Evolutionary conservation across 2,888 invertebrate species (phyloP).

Genomic region (Metallyticus violacea): DNA sequence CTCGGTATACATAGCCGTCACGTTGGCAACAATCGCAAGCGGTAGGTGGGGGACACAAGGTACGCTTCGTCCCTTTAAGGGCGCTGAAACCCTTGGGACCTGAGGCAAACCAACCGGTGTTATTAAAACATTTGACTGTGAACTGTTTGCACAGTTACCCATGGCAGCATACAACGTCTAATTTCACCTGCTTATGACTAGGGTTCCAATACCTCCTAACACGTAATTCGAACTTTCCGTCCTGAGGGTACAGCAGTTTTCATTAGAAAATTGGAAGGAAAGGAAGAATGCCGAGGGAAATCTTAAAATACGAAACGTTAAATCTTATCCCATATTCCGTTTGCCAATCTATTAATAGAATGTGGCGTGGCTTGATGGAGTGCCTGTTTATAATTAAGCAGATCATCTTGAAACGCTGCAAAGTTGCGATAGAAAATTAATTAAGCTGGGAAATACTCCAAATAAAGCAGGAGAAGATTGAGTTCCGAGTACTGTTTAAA

Average conservation of each 20-base stretch:
- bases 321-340: neutral
- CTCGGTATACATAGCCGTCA: neutral
- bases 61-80: neutral
- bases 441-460: no score
- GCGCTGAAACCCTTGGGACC: neutral
- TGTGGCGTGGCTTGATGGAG: neutral
- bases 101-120: neutral
- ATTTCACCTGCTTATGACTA: neutral
- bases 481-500: no score
- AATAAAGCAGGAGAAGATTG: no score
- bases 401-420: neutral
- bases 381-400: neutral
- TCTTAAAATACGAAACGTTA: neutral
- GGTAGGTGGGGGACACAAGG: neutral
- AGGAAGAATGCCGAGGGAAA: neutral
- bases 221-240: neutral
- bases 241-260: neutral
- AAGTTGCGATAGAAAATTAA: neutral
- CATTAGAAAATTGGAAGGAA: neutral
- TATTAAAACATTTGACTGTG: neutral
- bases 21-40: neutral
- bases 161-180: neutral
- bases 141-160: neutral
- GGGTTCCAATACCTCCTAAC: no score
- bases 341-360: neutral